Base-by-base conservation (phyloP, 2,113 vertebrate species). In the Dipodomys stephensi region DNA sequence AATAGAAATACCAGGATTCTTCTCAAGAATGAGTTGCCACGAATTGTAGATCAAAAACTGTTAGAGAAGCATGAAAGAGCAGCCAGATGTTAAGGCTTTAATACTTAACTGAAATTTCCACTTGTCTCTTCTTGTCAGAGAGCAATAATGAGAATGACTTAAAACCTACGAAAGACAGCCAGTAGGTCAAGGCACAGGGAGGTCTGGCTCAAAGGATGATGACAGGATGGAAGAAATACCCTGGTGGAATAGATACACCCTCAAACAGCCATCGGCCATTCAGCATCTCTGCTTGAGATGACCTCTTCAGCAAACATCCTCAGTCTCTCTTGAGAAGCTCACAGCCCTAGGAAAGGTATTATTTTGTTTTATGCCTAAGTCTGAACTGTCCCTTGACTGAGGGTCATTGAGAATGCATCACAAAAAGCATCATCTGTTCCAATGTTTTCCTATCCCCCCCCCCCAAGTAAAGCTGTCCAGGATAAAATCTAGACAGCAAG, bases 141-240 rank as follows among this genome's bases (percentile, higher is more conserved):
- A 64, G 32, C 49, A 95, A 92, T 62, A 79, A 9, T 28, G 64
- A 93, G 82, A 89, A 81, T 96, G 72, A 93, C 84, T 91, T 88
- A 87, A 95, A 81, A 73, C 91, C 88, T 90, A 6, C 20, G 30
- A 71, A 90, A 92, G 32, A 88, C 30, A 94, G 32, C 65, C 35
- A 67, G 88, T 72, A 64, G 95, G 79, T 95, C 73, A 94, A 94
- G 84, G 83, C 91, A 80, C 89, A 91, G 60, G 78, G 89, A 95
- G 64, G 67, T 90, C 93, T 96, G 84, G 74, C 69, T 53, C 12
- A 3, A 46, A 93, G 7, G 68, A 95, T 86, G 93, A 93, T 80
- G 82, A 88, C 82, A 95, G 85, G 81, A 91, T 67, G n/a, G 81
- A 87, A 82, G n/a, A 93, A 94, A 79, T 96, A 87, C 83, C 87